Conservation (phyloP, 2,888 invertebrate genomes). For the Heliothis peltigera region DNA sequence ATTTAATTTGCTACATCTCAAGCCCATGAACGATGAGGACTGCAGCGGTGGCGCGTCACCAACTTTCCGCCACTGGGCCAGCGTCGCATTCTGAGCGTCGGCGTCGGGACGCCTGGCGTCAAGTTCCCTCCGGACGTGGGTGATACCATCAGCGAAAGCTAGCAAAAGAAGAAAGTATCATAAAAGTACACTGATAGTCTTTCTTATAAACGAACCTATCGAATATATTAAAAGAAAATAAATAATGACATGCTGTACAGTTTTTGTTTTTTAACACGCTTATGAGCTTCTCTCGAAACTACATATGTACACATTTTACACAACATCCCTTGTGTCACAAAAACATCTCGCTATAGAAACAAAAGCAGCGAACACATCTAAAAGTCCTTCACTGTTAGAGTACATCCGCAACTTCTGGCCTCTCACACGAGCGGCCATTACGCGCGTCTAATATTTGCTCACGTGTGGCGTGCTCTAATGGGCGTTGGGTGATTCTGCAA, state of each 20-base stretch:
- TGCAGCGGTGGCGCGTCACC: neutral
- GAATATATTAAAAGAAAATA: too few relatives aligned
- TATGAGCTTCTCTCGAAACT: too few relatives aligned
- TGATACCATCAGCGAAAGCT: too few relatives aligned
- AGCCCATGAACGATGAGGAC: neutral
- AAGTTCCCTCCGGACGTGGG: too few relatives aligned
- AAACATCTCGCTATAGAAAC: constrained; percentile 12
- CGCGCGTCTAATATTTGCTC: constrained; percentile 44
- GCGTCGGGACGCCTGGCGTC: too few relatives aligned
- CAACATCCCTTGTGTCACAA: constrained; percentile 4
- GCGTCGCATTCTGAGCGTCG: constrained; percentile 8
- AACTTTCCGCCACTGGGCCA: neutral
- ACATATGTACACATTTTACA: neutral
- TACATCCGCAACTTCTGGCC: constrained; percentile 15
- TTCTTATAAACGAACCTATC: too few relatives aligned
- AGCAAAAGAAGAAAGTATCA: too few relatives aligned
- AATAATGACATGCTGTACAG: too few relatives aligned
- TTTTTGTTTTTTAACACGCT: too few relatives aligned
- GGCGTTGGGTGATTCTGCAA: constrained; percentile 38
- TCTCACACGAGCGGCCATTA: constrained; percentile 27
- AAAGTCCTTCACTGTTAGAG: constrained; percentile 17
- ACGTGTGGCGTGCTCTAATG: constrained; percentile 34
- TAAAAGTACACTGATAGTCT: too few relatives aligned
- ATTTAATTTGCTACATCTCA: neutral
- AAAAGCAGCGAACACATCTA: constrained; percentile 11